Base-by-base conservation (phyloP, 2,888 invertebrate species). In the Sphinx pinastri region DNA sequence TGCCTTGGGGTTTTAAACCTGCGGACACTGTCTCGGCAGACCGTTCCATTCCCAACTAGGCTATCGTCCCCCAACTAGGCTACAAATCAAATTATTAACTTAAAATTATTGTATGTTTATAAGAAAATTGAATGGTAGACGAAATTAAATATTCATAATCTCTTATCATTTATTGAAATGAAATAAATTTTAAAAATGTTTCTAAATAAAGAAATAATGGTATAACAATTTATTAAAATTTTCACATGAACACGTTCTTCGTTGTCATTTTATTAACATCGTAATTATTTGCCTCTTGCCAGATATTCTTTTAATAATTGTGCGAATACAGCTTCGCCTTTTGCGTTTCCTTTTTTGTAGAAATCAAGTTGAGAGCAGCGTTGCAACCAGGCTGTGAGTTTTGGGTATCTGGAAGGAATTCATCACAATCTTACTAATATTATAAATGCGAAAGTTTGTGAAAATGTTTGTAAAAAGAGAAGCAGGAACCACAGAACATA, bases 371-470 rank as follows among this genome's bases (percentile, higher is more conserved):
- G 72, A 0, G 82, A 77, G 66, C 83, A 79, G 19, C 81, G 76
- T 31, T 76, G 72, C 0, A 84, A 67, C 87, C 87, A 87, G 0
- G 75, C 78, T 8, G 76, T 69, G 2, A 86, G 54, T 7, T 83
- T 84, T 0, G 85, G 84, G 52, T 79, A 85, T 68, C 87, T 87
- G 76, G 49, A 81, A 79, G 47, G 25, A 25, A 38, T 54, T 38
- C 38, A 38, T 38, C 47, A 25, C 2, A 49, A 31, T 4, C 51
- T 54, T 16, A 58, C 54, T 13, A n/a, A n/a, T n/a, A n/a, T 14
- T 55, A 12, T 54, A 31, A 38, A 14, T 68, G 14, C 16, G 16
- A 16, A 16, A 51, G 45, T 47, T 38, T 55, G 38, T 55, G 38
- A 52, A 14, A 11, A 31, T 67, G 11, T 51, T n/a, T 8, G 38